Conservation (phyloP, 2,888 invertebrate species). For the Eristalinus sepulchralis region DNA sequence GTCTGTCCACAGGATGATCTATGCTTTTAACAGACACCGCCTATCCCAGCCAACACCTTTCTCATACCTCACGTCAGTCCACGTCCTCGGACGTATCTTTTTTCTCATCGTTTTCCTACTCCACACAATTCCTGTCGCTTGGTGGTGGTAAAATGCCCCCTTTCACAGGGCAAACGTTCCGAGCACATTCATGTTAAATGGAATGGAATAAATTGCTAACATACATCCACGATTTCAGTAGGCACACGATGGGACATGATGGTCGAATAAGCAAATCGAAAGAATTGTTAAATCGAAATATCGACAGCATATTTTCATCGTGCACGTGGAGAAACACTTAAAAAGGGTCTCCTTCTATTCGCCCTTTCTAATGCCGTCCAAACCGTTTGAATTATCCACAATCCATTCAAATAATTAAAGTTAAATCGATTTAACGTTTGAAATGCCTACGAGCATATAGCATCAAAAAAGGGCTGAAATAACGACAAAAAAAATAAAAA, state of each 20-base stretch:
- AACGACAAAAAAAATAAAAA: not conserved
- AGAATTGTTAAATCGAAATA: constrained; percentile 29
- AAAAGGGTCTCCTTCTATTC: constrained; percentile 38
- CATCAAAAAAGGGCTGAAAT: constrained; percentile 36
- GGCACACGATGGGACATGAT: constrained; percentile 20
- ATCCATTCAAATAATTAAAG: constrained; percentile 66
- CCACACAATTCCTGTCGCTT: not conserved
- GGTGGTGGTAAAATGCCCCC: not conserved
- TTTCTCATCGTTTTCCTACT: not conserved
- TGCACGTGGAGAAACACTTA: constrained; percentile 43
- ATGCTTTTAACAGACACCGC: not conserved
- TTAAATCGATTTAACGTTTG: constrained; percentile 61
- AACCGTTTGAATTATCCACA: constrained; percentile 47
- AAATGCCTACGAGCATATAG: constrained; percentile 35
- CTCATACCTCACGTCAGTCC: not conserved
- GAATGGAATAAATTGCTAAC: constrained; percentile 63
- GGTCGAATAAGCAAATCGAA: constrained; percentile 50
- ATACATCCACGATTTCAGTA: constrained; percentile 53
- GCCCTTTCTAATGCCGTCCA: not conserved
- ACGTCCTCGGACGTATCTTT: not conserved
- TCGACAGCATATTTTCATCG: constrained; percentile 5
- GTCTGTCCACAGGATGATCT: not conserved
- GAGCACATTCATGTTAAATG: constrained; percentile 55
- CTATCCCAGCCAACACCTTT: not conserved
- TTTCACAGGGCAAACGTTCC: not conserved